Base-by-base conservation (phyloP, 2,888 invertebrate species). In the Chrysomela aeneicollis region DNA sequence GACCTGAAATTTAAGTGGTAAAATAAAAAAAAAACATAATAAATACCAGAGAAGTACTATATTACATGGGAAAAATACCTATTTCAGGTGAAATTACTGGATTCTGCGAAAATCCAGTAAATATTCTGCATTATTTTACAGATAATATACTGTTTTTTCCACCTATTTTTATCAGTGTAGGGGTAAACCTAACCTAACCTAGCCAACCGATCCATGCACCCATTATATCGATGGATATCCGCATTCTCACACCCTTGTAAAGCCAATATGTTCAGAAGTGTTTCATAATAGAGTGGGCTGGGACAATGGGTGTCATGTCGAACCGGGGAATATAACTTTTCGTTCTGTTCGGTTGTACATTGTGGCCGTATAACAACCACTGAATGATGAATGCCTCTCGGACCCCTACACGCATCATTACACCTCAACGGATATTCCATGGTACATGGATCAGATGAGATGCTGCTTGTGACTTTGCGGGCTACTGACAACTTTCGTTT, bases 261-360 rank as follows among this genome's bases (percentile, higher is more conserved):
- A 79, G 79, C 78, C 80, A 81, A 81, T 80, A 78, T 78, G 81
- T 80, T 79, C 77, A 75, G 74, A 81, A 81, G 79, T 80, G 79
- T 77, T 73, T 79, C 78, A 81, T 81, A 81, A 81, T 82, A 77
- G 80, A 80, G 80, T 81, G 74, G 79, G 77, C 78, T 73, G 74
- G 71, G 63, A 82, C 82, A 82, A 82, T 81, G 74, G 79, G 78
- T 80, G 81, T 81, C 82, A 80, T 78, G 79, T 79, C 79, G 76
- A 74, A 58, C 69, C 64, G 66, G 64, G 76, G 72, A 70, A 66
- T 42, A 15, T 70, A 66, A 71, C 66, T 70, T 71, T 71, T 71
- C 66, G 42, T 42, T 42, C 42, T 42, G 42, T 42, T 42, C 42
- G 4, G 42, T 42, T 42, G 67, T 64, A 66, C 65, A 67, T 72